phyloP scores from a whole-genome alignment of 35 echinoderm and acorn worm species.

The Holothuria glaberrima region DNA sequence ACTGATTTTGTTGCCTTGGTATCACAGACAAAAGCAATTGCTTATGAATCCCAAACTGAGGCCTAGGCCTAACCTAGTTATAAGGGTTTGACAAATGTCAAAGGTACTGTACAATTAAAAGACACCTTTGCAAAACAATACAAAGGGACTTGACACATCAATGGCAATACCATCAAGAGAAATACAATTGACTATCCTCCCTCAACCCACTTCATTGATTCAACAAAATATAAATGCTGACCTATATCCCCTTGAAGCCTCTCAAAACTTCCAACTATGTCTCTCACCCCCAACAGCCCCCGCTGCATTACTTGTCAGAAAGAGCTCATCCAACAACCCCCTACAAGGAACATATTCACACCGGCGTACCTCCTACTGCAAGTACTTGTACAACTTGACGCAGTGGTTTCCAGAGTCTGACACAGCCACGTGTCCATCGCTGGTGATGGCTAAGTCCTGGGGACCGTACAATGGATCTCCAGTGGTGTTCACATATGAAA shows the following conservation, averaged over 20 bases:
- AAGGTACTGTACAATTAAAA: too few relatives aligned
- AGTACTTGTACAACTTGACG: slow-evolving; percentile 99
- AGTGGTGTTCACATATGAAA: slow-evolving; percentile 95
- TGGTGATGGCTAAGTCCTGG: slow-evolving; percentile 88
- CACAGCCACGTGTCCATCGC: slow-evolving; percentile 91
- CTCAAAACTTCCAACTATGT: slow-evolving; percentile 50
- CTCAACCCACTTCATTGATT: too few relatives aligned
- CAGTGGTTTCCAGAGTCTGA: slow-evolving; percentile 98
- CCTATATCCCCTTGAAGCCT: not conserved
- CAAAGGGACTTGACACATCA: too few relatives aligned
- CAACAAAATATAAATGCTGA: too few relatives aligned
- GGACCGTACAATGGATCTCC: slow-evolving; percentile 95
- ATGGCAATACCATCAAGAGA: too few relatives aligned
- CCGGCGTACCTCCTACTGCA: slow-evolving; percentile 99
- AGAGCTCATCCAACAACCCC: slow-evolving; percentile 85
- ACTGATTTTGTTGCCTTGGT: too few relatives aligned
- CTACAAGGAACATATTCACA: slow-evolving; percentile 97
- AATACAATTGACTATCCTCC: too few relatives aligned
- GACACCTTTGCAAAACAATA: too few relatives aligned
- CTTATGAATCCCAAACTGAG: too few relatives aligned
- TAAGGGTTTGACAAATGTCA: too few relatives aligned
- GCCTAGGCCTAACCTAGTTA: too few relatives aligned
- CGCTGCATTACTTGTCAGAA: slow-evolving; percentile 32
- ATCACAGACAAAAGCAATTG: too few relatives aligned
- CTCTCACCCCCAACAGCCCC: slow-evolving; percentile 46